phyloP scores from a whole-genome alignment of 2,888 invertebrate genomes.

The Eueremaeus valkanovi region DNA sequence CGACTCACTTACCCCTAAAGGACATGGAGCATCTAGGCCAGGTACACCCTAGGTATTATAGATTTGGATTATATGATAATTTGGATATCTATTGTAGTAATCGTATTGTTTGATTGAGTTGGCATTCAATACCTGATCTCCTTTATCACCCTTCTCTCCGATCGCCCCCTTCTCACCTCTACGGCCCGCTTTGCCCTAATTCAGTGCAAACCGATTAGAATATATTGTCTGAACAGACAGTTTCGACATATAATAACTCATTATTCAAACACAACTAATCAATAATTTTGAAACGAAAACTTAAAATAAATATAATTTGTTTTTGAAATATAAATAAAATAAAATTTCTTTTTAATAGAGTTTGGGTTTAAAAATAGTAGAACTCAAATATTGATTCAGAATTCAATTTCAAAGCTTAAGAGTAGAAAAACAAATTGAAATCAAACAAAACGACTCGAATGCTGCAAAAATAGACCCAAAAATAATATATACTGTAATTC shows the following conservation, averaged over 20 bases:
- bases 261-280: too few relatives aligned
- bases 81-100: background rate
- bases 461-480: too few relatives aligned
- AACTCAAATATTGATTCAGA: too few relatives aligned
- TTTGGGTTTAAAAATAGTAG: too few relatives aligned
- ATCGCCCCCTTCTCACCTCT: constrained; percentile 80
- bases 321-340: background rate
- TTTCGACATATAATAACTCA: too few relatives aligned
- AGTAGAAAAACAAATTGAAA: too few relatives aligned
- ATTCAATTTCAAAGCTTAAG: too few relatives aligned
- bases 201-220: constrained; percentile 40
- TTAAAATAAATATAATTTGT: too few relatives aligned
- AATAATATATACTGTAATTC: too few relatives aligned
- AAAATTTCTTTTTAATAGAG: background rate
- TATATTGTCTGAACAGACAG: background rate
- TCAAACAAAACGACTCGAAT: too few relatives aligned
- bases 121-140: constrained; percentile 62
- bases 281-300: too few relatives aligned
- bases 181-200: constrained; percentile 65
- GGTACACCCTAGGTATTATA: constrained; percentile 74
- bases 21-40: constrained; percentile 97
- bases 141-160: constrained; percentile 87
- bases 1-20: constrained; percentile 63
- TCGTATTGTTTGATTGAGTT: background rate
- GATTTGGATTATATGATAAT: too few relatives aligned